phyloP scores from a whole-genome alignment of 2,888 invertebrate species.

The Ectemnius lituratus region DNA sequence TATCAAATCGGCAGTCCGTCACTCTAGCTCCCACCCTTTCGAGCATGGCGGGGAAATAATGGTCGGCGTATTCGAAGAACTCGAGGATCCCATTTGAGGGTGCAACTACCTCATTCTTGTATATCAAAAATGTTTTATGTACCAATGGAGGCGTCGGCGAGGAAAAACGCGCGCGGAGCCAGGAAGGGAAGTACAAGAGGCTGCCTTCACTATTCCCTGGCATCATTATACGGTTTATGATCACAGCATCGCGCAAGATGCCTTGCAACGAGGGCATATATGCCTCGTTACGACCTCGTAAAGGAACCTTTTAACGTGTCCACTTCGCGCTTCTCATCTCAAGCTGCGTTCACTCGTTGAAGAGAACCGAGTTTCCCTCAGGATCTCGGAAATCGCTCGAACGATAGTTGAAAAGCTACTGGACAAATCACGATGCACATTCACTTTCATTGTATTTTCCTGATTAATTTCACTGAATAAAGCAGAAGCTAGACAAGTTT shows the following conservation, averaged over 20 bases:
- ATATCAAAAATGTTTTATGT: constrained; percentile 58
- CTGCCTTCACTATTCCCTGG: constrained; percentile 50
- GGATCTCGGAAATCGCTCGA: background rate
- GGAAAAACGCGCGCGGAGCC: background rate
- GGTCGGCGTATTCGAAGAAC: constrained; percentile 33
- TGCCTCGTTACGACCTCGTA: constrained; percentile 71
- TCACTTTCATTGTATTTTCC: too few species aligned
- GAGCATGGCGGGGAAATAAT: constrained; percentile 20
- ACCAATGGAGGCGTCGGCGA: constrained; percentile 13
- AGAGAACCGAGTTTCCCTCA: background rate
- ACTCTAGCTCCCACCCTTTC: too few species aligned
- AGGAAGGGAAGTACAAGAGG: constrained; percentile 31
- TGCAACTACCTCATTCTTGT: constrained; percentile 25
- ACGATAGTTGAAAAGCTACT: background rate
- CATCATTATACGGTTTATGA: constrained; percentile 67
- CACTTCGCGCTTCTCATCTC: constrained; percentile 45
- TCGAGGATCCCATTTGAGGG: constrained; percentile 35
- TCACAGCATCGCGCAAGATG: constrained; percentile 59
- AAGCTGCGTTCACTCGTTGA: background rate
- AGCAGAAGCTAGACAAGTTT: too few species aligned
- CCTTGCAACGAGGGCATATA: constrained; percentile 57
- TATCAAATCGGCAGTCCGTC: constrained; percentile 4
- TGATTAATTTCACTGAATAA: too few species aligned
- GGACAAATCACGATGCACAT: too few species aligned
- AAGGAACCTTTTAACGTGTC: constrained; percentile 72